phyloP scores from a whole-genome alignment of 92 coral and sea anemone species.

The Paragorgia papillata region DNA sequence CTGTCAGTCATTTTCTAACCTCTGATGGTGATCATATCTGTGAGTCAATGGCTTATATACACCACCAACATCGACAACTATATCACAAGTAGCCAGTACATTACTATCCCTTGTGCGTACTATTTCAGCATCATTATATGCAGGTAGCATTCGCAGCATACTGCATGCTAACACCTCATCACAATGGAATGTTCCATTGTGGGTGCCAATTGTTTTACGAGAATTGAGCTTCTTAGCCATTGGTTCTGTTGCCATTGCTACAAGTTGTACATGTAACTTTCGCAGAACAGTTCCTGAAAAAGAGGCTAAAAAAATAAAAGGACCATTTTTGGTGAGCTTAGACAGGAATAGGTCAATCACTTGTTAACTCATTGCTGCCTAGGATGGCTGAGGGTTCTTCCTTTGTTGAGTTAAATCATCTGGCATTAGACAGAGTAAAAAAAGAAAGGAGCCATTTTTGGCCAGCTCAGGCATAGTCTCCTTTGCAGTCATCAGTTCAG shows the following conservation, averaged over 20 bases:
- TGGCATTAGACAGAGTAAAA: no score
- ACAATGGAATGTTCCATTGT: conserved; percentile 94
- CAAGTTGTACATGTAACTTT: background rate
- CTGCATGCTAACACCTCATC: conserved; percentile 94
- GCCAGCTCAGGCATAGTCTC: no score
- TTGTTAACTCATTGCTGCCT: no score
- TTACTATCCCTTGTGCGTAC: conserved; percentile 82
- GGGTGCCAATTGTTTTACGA: conserved; percentile 79
- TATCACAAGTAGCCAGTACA: conserved; percentile 71
- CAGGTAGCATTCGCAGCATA: conserved; percentile 79
- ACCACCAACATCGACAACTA: conserved; percentile 98
- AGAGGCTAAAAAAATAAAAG: background rate
- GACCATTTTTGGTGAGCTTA: no score
- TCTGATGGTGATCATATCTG: conserved; percentile 94
- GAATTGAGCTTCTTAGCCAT: conserved; percentile 52
- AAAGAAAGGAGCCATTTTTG: no score
- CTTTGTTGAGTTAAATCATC: no score
- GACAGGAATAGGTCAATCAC: no score
- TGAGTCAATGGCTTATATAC: conserved; percentile 74
- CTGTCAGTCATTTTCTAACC: conserved; percentile 46
- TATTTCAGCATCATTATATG: conserved; percentile 80
- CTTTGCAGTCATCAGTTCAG: no score
- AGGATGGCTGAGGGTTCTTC: no score
- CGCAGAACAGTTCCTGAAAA: conserved; percentile 7
- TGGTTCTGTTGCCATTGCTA: conserved; percentile 40